Base-by-base conservation (phyloP, 1,140 invertebrate genomes). In the Drosophila kepulauana region DNA sequence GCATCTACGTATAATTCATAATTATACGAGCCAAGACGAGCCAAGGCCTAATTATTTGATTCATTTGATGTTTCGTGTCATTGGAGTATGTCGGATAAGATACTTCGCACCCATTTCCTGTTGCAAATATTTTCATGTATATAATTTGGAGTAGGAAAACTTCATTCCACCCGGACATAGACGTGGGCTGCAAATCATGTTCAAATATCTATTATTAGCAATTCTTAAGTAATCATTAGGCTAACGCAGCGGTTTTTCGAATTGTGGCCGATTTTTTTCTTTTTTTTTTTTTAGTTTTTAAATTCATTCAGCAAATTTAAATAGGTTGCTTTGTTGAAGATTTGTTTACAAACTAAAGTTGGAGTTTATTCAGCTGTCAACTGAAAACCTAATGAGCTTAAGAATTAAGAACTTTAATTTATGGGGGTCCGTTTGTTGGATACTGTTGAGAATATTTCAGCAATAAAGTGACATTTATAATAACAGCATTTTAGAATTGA, bases 1-100 rank as follows among this genome's bases (percentile, higher is more conserved):
- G 11, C 15, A 5, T 63, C 6, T 13, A 28, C 41, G 30, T 48
- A 45, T 54, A 11, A 52, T 52, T 33, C 15, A 16, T 51, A 20
- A 20, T 63, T 63, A 63, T 51, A 38, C 15, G 49, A 64, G 35
- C 52, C 52, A 41, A 57, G 46, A 35, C 59, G 30, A 28, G 65
- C 54, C 16, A 30, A 64, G 15, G 6, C 28, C 41, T n/a, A 71
- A 65, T 62, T 70, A 64, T 70, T 15, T 48, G 59, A 20, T 63
- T 64, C 58, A 64, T 45, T 64, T 54, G 43, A 16, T 66, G 65
- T 51, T 69, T 57, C 65, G 41, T 69, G 70, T 77, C 75, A 77
- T 58, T 73, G 70, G 63, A 77, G 70, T 72, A 74, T 58, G 73
- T 38, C 72, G 43, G 56, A 43, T 16, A n/a, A 28, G 15, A 20